Conservation (phyloP, 2,797 vertebrate species). For the Sebastes flavidus region DNA sequence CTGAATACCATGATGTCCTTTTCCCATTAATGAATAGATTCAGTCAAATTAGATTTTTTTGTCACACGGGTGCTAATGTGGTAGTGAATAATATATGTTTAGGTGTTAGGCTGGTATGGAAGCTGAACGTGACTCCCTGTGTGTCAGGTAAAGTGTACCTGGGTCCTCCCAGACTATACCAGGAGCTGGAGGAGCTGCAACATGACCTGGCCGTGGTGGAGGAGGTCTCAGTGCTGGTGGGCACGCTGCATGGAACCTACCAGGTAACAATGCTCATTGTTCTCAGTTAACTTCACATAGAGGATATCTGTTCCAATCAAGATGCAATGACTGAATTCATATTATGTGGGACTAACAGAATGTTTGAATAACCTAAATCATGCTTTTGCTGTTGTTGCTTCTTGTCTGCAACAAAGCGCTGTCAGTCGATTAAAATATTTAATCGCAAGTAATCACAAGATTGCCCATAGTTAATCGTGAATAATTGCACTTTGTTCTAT, state of each 20-base stretch:
- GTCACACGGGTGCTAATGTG: neutral
- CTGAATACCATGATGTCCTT: neutral
- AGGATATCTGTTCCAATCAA: neutral
- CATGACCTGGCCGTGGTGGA: constrained; percentile 91
- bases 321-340: neutral
- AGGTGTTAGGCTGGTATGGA: neutral
- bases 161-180: constrained; percentile 89
- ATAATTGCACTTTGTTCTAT: no score
- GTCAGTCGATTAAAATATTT: no score
- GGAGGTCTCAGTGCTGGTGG: constrained; percentile 89
- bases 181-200: constrained; percentile 92
- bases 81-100: neutral
- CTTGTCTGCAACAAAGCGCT: neutral
- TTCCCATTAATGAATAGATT: no score
- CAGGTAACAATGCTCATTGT: constrained; percentile 77
- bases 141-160: constrained; percentile 85
- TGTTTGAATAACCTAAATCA: neutral
- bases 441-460: no score
- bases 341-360: neutral
- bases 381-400: neutral
- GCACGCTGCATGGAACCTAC: constrained; percentile 90
- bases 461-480: neutral
- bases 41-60: neutral
- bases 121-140: neutral
- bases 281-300: neutral